A percentile compares a stretch with the other conserved stretches of the same genome.
phyloP scores from a whole-genome alignment of 1,140 invertebrate species.

The Eumeta japonica region DNA sequence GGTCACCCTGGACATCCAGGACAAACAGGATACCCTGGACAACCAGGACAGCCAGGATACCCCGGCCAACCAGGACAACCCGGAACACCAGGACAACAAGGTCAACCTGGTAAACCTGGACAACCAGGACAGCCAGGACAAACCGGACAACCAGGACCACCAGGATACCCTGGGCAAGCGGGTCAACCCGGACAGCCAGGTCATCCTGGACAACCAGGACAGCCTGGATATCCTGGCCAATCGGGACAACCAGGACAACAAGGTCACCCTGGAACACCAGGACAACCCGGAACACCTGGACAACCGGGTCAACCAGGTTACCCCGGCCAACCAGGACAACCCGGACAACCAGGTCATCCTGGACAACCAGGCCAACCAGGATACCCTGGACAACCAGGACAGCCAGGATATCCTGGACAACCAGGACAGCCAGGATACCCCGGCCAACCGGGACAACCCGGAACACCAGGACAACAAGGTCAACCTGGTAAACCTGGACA shows the following conservation, averaged over 20 bases:
- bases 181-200: conserved; percentile 8
- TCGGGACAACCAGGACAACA: conserved; percentile 10
- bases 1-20: conserved; percentile 10
- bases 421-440: conserved; percentile 10
- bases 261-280: conserved; percentile 10
- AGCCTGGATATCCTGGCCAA: conserved; percentile 8
- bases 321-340: conserved; percentile 5
- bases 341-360: conserved; percentile 3
- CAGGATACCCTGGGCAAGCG: conserved; percentile 6
- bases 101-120: conserved; percentile 13
- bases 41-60: conserved; percentile 10
- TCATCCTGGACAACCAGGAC: conserved; percentile 11
- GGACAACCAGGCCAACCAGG: conserved; percentile 6
- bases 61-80: conserved; percentile 10
- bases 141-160: conserved; percentile 6
- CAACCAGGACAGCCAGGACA: conserved; percentile 11
- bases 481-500: conserved; percentile 3
- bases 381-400: conserved; percentile 9
- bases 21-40: conserved; percentile 10
- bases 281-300: conserved; percentile 14
- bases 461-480: conserved; percentile 6
- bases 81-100: conserved; percentile 10
- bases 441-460: conserved; percentile 12
- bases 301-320: conserved; percentile 8
- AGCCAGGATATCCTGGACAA: conserved; percentile 8